Conservation (phyloP, 2,888 invertebrate species). For the Marronus borbonicus region DNA sequence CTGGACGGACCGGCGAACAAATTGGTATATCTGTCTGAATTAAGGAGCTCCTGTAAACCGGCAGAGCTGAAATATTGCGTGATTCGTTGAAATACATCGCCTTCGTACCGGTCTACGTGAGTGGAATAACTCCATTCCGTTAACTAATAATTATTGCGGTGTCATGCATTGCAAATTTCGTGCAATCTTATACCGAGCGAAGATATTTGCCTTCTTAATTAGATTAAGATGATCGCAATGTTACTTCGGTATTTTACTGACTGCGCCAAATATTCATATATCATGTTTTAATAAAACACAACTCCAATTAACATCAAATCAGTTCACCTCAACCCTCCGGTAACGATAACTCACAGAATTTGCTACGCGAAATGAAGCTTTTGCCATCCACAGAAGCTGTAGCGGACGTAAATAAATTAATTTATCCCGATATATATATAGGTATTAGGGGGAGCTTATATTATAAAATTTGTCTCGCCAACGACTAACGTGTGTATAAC, state of each 20-base stretch:
- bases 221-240: no score
- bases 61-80: constrained; percentile 61
- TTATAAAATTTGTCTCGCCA: constrained; percentile 41
- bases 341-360: constrained; percentile 28
- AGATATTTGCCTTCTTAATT: no score
- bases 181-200: background rate
- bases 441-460: constrained; percentile 11
- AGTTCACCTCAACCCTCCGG: background rate
- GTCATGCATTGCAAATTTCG: constrained; percentile 52
- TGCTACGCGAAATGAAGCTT: constrained; percentile 12
- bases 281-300: background rate
- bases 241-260: no score
- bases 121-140: constrained; percentile 61
- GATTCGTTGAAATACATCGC: constrained; percentile 61
- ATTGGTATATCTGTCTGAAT: constrained; percentile 63
- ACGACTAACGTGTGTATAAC: constrained; percentile 3
- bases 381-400: background rate
- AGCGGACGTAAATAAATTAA: constrained; percentile 35
- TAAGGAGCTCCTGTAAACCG: constrained; percentile 53
- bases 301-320: background rate
- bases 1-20: constrained; percentile 56
- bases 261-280: background rate
- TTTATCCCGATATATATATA: background rate
- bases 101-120: constrained; percentile 55
- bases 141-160: constrained; percentile 58